Percentiles rank a stretch among this genome's conserved stretches.
These are phyloP conservation scores for Caerostris extrusa DNA, from an alignment of 1,140 invertebrate genomes.

Conservation along the genomic window DNA sequence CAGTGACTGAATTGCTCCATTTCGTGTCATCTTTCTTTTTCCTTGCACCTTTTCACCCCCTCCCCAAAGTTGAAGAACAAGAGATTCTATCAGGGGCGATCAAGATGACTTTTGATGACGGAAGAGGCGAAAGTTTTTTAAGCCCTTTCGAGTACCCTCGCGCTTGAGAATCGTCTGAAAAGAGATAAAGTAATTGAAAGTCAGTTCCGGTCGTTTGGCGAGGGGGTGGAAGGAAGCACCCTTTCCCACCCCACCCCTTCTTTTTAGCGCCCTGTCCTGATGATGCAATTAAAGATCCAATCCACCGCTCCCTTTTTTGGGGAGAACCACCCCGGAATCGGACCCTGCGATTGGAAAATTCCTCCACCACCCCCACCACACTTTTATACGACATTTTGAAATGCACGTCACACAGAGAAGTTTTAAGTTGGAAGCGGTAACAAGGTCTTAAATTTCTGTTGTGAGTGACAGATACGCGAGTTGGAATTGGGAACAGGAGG, in stretches of 20 bases:
- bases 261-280: slow-evolving; percentile 39
- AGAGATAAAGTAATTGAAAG: slow-evolving; percentile 76
- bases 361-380: neutral
- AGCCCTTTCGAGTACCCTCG: slow-evolving; percentile 50
- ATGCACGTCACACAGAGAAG: slow-evolving; percentile 20
- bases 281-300: slow-evolving; percentile 74
- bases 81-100: slow-evolving; percentile 37
- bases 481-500: neutral
- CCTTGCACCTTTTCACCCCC: neutral
- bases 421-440: slow-evolving; percentile 10
- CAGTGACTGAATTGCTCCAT: slow-evolving; percentile 25
- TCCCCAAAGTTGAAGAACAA: slow-evolving; percentile 35
- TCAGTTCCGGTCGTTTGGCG: slow-evolving; percentile 73
- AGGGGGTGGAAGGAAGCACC: neutral
- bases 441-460: slow-evolving; percentile 43
- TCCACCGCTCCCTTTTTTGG: neutral
- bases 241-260: neutral
- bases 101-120: slow-evolving; percentile 75
- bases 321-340: neutral
- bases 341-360: neutral
- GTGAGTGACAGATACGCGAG: slow-evolving; percentile 33
- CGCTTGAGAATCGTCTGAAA: slow-evolving; percentile 51
- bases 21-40: neutral
- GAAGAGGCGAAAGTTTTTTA: slow-evolving; percentile 49
- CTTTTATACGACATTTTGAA: slow-evolving; percentile 6